A percentile compares a stretch with the other conserved stretches of the same genome.
Conservation (phyloP, 2,113 vertebrate species). For the Rhinichthys klamathensis region DNA sequence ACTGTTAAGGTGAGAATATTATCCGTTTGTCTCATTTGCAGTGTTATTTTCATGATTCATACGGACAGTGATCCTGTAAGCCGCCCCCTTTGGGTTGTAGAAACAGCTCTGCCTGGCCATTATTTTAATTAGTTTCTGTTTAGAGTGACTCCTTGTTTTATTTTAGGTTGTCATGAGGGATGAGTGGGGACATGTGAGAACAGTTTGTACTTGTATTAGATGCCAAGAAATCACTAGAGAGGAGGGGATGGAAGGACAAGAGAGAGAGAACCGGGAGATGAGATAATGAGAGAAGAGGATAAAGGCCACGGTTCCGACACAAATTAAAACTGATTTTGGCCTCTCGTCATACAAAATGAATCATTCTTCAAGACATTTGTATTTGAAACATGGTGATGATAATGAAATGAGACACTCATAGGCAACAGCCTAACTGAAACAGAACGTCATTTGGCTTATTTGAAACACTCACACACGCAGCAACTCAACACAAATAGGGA, state of each 20-base stretch:
- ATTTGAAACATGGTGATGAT: neutral
- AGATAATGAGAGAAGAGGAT: constrained; percentile 17
- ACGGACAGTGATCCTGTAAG: neutral
- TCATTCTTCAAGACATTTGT: neutral
- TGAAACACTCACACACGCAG: neutral
- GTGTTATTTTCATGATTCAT: constrained; percentile 11
- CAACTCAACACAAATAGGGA: neutral
- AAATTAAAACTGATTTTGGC: neutral
- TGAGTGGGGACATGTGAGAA: constrained; percentile 69
- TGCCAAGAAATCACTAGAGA: constrained; percentile 38
- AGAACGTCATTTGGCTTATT: neutral
- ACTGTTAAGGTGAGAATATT: too few relatives aligned
- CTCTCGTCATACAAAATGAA: neutral
- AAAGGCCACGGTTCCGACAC: neutral
- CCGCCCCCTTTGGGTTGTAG: neutral
- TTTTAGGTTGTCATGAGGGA: constrained; percentile 66
- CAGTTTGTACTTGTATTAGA: constrained; percentile 61
- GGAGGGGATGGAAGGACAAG: constrained; percentile 25
- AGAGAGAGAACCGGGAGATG: neutral
- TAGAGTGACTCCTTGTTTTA: constrained; percentile 62
- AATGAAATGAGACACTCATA: neutral
- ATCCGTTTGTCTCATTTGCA: too few relatives aligned
- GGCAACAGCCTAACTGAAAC: neutral
- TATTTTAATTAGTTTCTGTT: constrained; percentile 59
- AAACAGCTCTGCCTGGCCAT: neutral